Base-by-base conservation (phyloP, 2,888 invertebrate species). In the Patella depressa region DNA sequence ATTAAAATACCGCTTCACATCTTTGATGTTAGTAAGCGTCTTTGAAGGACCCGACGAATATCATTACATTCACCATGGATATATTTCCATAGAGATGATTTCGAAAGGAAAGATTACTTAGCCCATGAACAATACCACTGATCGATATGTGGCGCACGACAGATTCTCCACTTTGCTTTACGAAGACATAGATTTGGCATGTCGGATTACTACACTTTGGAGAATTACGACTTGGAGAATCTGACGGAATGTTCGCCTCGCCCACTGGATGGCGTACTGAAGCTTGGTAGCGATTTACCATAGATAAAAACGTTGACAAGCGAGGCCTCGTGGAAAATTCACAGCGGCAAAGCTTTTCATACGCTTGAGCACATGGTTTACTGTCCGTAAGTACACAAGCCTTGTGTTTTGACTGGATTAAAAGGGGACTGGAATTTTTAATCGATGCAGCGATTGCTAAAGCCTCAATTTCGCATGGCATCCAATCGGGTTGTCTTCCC, bases 31-130 rank as follows among this genome's bases (percentile, higher is more conserved):
- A 0, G 83, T 84, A 2, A 81, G 34, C 65, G 84, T 85, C 57
- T 82, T 83, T 7, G 82, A 86, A 0, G 86, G 7, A 81, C 81
- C 3, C 81, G 77, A 2, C 84, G 73, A 9, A 85, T 71, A 73
- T 86, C 85, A 17, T 83, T 75, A 65, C 85, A 85, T 34, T 80
- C 76, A 2, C 77, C 72, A 19, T 86, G 85, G 7, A 82, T 78
- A 34, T 70, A 70, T 17, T 72, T 45, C 81, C 82, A 84, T 1
- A 82, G 81, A 5, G 1, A 78, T 83, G 79, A 81, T 76, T 82
- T 85, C 4, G 83, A 84, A 29, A 84, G 53, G 0, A 71, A 54
- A 15, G 0, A 11, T 73, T 24, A 79, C 78, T 12, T 72, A 29
- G 2, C 81, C 5, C 5, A 82, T 73, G 34, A 82, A 81, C 24